Evolutionary conservation across 2,888 invertebrate species (phyloP).

Genomic region (Mythimna albipuncta): DNA sequence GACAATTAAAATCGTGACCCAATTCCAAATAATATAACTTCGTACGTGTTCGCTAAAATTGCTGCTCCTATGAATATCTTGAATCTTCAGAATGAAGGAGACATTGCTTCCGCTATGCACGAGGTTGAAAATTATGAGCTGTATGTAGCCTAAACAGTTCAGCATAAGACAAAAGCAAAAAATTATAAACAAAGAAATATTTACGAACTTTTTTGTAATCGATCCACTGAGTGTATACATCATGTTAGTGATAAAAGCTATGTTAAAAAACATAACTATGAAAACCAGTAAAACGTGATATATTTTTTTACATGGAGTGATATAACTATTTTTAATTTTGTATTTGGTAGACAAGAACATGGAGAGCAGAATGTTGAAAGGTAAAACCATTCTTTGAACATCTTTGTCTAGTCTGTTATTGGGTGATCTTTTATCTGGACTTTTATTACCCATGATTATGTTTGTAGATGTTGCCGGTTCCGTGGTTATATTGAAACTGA

Average conservation of each 20-base stretch:
- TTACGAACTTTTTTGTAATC: no score
- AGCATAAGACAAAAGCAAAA: not conserved
- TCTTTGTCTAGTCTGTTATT: slow-evolving; percentile 8
- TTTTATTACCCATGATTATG: not conserved
- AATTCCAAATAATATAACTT: slow-evolving; percentile 15
- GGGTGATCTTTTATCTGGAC: no score
- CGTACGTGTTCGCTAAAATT: not conserved
- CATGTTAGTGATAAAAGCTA: no score
- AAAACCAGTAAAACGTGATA: no score
- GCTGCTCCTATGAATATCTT: slow-evolving; percentile 14
- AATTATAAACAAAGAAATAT: not conserved
- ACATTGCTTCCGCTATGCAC: not conserved
- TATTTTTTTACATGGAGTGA: slow-evolving; percentile 6
- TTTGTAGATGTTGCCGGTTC: not conserved
- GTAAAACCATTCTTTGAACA: not conserved
- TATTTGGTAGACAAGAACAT: slow-evolving; percentile 12
- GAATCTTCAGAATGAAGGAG: slow-evolving; percentile 8
- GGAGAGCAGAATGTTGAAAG: slow-evolving; percentile 24
- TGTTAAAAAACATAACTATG: no score
- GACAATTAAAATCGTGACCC: not conserved
- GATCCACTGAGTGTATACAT: no score
- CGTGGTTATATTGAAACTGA: not conserved
- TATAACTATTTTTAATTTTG: slow-evolving; percentile 20
- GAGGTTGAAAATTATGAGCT: not conserved
- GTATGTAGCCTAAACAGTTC: not conserved